phyloP scores from a whole-genome alignment of 2,113 vertebrate genomes.

The Pelusios castaneus region DNA sequence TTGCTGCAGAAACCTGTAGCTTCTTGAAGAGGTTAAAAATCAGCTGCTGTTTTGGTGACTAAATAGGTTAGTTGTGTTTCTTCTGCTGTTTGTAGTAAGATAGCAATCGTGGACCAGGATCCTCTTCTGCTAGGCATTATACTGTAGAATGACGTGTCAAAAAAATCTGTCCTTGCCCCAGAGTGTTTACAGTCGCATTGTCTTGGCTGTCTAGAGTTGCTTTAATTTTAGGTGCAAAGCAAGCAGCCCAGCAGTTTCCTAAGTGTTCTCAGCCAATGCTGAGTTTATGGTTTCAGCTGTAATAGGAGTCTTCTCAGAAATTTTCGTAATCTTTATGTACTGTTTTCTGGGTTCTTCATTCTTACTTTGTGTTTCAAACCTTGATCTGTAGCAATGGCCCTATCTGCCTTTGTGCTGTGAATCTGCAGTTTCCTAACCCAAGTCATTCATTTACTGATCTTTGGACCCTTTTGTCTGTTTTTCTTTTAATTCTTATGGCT shows the following conservation, averaged over 20 bases:
- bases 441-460: background rate
- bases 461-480: fast-evolving
- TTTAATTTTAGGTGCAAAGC: background rate
- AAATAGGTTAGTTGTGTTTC: background rate
- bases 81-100: background rate
- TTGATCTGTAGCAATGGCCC: background rate
- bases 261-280: background rate
- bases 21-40: background rate
- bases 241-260: background rate
- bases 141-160: background rate
- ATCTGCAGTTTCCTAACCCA: background rate
- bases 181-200: background rate
- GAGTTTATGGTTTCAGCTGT: too few relatives aligned
- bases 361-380: background rate
- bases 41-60: background rate
- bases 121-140: background rate
- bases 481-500: background rate
- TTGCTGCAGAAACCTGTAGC: background rate
- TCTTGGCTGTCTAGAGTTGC: background rate
- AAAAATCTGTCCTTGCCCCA: background rate
- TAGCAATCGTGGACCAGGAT: background rate
- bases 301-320: fast-evolving
- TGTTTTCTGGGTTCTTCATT: background rate
- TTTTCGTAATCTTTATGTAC: background rate
- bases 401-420: background rate